Evolutionary conservation across 1,140 invertebrate genomes (phyloP).

Genomic region (Drosophila kohkoa): DNA sequence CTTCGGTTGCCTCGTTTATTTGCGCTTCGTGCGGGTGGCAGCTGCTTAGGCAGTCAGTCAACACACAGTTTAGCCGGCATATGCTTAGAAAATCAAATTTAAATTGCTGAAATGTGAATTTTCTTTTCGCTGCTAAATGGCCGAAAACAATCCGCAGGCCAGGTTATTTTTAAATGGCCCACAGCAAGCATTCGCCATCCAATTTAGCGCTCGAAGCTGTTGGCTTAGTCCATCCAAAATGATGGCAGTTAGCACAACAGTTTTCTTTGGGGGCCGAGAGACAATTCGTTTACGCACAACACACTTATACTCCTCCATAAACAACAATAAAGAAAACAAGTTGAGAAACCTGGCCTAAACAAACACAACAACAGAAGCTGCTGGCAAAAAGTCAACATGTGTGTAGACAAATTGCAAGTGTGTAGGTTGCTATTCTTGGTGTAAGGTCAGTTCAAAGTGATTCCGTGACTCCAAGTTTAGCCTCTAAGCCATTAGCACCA

Average conservation of each 20-base stretch:
- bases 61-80: slow-evolving; percentile 49
- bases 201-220: slow-evolving; percentile 18
- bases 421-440: neutral
- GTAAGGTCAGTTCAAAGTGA: slow-evolving; percentile 25
- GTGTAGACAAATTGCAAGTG: slow-evolving; percentile 15
- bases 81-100: slow-evolving; percentile 72
- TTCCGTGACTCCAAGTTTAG: neutral
- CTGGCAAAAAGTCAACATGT: slow-evolving; percentile 27
- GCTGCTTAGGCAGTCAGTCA: slow-evolving; percentile 67
- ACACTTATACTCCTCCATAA: slow-evolving; percentile 21
- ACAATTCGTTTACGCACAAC: slow-evolving; percentile 32
- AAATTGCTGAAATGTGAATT: slow-evolving; percentile 66
- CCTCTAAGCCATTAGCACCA: too few relatives aligned
- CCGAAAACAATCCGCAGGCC: slow-evolving; percentile 63
- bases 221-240: slow-evolving; percentile 40
- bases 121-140: slow-evolving; percentile 54
- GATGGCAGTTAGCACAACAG: slow-evolving; percentile 36
- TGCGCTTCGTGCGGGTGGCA: slow-evolving; percentile 39
- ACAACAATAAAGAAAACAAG: neutral
- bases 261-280: slow-evolving; percentile 18
- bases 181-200: neutral
- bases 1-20: slow-evolving; percentile 15
- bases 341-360: slow-evolving; percentile 25
- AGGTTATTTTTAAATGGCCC: slow-evolving; percentile 45
- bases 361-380: slow-evolving; percentile 17